Evolutionary conservation across 2,797 vertebrate species (phyloP).

Genomic region (Sebastes goodei): DNA sequence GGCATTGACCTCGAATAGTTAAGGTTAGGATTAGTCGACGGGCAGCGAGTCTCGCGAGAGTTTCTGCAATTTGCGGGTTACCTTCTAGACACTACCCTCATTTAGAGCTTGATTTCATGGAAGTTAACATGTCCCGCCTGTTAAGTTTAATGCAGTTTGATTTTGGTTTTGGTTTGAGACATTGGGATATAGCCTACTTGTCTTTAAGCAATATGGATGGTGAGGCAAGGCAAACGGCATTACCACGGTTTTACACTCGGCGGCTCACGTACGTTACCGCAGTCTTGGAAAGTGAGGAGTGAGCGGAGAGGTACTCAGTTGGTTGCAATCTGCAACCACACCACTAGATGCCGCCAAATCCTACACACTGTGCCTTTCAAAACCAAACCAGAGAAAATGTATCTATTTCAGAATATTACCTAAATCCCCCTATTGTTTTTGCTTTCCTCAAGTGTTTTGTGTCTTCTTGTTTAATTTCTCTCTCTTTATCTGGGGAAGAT

Average conservation of each 20-base stretch:
- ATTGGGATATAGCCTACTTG: neutral
- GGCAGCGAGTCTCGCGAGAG: too few species aligned
- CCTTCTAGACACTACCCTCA: neutral
- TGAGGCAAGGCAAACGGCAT: too few species aligned
- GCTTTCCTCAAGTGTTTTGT: neutral
- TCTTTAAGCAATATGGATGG: neutral
- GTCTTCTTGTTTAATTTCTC: neutral
- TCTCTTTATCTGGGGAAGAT: neutral
- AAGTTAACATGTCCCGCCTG: neutral
- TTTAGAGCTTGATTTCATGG: neutral
- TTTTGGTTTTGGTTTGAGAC: neutral
- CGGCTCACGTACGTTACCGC: too few species aligned
- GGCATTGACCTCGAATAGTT: too few species aligned
- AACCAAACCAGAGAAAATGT: neutral
- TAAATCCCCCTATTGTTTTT: neutral
- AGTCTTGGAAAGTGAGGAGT: too few species aligned
- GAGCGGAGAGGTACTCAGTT: too few species aligned
- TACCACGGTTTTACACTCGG: too few species aligned
- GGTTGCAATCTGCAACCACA: too few species aligned
- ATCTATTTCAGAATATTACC: neutral
- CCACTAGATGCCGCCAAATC: too few species aligned
- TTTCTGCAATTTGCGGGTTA: neutral
- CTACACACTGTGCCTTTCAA: too few species aligned
- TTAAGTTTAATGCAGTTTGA: neutral
- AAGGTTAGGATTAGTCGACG: too few species aligned